Evolutionary conservation across 1,140 invertebrate genomes (phyloP).

Genomic region (Trinorchestia longiramus): DNA sequence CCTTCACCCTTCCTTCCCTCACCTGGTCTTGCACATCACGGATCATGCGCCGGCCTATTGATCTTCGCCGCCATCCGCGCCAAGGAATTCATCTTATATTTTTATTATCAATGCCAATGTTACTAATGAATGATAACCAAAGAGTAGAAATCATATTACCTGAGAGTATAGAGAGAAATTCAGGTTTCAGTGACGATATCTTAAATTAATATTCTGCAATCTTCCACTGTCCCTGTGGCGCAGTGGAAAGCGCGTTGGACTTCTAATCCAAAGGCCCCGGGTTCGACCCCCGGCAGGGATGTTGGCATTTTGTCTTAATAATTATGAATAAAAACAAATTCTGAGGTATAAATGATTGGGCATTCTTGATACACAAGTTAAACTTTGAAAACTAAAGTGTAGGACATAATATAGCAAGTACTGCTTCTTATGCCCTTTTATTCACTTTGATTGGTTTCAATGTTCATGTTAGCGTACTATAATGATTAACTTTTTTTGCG

Average conservation of each 20-base stretch:
- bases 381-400: too few species aligned
- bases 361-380: too few species aligned
- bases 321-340: not conserved
- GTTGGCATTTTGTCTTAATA: constrained; percentile 40
- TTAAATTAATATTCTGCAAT: not conserved
- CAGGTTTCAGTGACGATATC: not conserved
- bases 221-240: constrained; percentile 68
- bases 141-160: not conserved
- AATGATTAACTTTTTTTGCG: too few species aligned
- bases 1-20: too few species aligned
- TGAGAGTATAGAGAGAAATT: not conserved
- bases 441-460: too few species aligned
- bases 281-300: constrained; percentile 69
- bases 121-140: not conserved
- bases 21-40: not conserved
- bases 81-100: not conserved
- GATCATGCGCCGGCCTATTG: constrained; percentile 21
- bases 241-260: constrained; percentile 70
- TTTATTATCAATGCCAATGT: not conserved
- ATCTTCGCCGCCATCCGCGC: not conserved
- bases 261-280: constrained; percentile 70
- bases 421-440: too few species aligned
- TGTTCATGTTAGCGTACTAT: too few species aligned
- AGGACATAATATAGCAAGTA: too few species aligned
- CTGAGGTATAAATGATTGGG: not conserved